Conservation (phyloP, 2,888 invertebrate genomes). For the Kryphioiulus occultus region DNA sequence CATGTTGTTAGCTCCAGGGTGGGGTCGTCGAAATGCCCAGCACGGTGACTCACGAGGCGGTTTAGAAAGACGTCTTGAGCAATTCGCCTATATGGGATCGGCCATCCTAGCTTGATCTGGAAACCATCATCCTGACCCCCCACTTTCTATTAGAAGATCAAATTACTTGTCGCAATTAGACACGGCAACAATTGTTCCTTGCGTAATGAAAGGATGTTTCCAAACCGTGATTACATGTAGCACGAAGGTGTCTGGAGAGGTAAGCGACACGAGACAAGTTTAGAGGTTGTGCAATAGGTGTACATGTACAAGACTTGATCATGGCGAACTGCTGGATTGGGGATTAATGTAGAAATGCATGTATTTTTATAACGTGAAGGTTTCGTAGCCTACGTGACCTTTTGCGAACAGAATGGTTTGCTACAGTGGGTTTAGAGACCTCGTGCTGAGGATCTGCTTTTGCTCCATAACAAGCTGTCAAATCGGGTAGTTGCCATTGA, state of each 20-base stretch:
- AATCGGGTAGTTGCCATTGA: too few relatives aligned
- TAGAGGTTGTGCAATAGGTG: too few relatives aligned
- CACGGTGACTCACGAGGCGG: slow-evolving; percentile 25
- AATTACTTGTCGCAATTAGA: neutral
- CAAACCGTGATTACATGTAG: neutral
- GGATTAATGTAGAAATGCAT: too few relatives aligned
- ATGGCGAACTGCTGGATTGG: too few relatives aligned
- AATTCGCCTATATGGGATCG: neutral
- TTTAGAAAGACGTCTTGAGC: neutral
- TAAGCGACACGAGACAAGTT: neutral
- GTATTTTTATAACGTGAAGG: too few relatives aligned
- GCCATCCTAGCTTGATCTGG: neutral
- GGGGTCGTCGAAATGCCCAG: slow-evolving; percentile 20
- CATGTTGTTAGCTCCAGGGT: slow-evolving; percentile 30
- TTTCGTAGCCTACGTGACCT: neutral
- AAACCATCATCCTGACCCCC: neutral
- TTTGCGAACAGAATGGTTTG: neutral
- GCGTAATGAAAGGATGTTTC: neutral
- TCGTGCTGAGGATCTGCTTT: too few relatives aligned
- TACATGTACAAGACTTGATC: too few relatives aligned
- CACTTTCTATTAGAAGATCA: neutral
- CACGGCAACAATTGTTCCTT: neutral
- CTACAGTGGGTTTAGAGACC: neutral
- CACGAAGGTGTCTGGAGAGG: neutral
- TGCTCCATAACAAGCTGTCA: too few relatives aligned